Conservation (phyloP, 2,113 vertebrate species). For the Xyrauchen texanus region DNA sequence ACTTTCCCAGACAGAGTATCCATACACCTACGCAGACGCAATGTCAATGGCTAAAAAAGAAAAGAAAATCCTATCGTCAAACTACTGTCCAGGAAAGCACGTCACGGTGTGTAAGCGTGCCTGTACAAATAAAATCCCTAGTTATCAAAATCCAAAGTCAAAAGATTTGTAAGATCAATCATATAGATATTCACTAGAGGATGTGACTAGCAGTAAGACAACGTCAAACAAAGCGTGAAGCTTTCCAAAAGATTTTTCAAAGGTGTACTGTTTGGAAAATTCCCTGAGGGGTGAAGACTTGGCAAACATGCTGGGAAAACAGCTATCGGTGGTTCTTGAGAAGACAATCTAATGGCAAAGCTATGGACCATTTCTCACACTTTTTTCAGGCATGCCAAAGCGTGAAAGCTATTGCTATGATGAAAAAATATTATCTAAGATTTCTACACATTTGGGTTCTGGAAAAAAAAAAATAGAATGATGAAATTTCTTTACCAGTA, state of each 20-base stretch:
- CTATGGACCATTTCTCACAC: background rate
- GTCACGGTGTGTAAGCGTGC: background rate
- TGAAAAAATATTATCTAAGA: background rate
- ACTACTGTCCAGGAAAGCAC: background rate
- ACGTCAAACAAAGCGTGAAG: background rate
- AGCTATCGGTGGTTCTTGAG: conserved; percentile 1
- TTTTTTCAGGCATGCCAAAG: background rate
- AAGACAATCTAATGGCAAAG: conserved; percentile 1
- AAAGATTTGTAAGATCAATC: background rate
- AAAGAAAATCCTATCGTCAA: background rate
- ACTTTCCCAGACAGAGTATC: background rate
- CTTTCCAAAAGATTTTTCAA: conserved; percentile 1
- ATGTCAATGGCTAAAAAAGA: background rate
- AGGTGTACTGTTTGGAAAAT: conserved; percentile 17
- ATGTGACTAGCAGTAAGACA: conserved; percentile 7
- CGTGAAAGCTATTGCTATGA: background rate
- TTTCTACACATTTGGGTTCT: background rate
- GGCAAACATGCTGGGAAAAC: conserved; percentile 24
- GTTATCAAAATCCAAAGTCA: no score
- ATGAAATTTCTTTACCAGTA: conserved; percentile 75
- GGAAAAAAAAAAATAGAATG: conserved; percentile 7
- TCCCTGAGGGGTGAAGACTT: conserved; percentile 2
- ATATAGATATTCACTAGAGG: background rate
- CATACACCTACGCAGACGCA: conserved; percentile 14
- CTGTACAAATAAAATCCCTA: background rate